phyloP scores from a whole-genome alignment of 1,140 invertebrate species.

The Aphis gossypii region DNA sequence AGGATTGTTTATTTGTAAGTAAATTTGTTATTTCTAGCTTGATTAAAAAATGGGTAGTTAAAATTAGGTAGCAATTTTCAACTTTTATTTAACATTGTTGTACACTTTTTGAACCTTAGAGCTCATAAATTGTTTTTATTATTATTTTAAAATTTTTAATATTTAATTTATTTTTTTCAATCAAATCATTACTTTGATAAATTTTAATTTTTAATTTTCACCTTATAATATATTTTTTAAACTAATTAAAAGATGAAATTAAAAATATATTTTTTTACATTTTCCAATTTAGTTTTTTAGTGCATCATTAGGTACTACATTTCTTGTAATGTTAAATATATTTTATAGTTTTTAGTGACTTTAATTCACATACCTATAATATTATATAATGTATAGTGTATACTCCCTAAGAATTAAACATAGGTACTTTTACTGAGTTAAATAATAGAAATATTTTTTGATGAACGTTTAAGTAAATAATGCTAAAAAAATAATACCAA shows the following conservation, averaged over 20 bases:
- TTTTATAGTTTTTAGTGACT: neutral
- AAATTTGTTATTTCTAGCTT: too few relatives aligned
- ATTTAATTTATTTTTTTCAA: neutral
- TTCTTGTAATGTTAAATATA: neutral
- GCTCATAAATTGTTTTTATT: too few relatives aligned
- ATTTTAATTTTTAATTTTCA: neutral
- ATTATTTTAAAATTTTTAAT: neutral
- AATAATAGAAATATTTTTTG: neutral
- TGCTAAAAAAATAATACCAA: neutral
- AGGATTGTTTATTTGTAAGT: too few relatives aligned
- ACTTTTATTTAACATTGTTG: too few relatives aligned
- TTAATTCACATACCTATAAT: neutral
- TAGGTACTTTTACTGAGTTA: neutral
- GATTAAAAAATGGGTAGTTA: too few relatives aligned
- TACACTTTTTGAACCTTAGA: too few relatives aligned
- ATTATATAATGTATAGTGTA: neutral
- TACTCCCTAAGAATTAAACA: neutral
- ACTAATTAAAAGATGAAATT: neutral
- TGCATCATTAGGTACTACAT: neutral
- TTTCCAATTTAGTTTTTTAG: neutral
- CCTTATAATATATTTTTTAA: neutral
- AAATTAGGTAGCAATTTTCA: too few relatives aligned
- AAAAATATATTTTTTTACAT: neutral
- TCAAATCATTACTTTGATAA: neutral
- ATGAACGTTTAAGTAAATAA: neutral